Percentiles rank a stretch among this genome's conserved stretches.
Conservation (phyloP, 2,888 invertebrate genomes). For the Adelphocoris suturalis region DNA sequence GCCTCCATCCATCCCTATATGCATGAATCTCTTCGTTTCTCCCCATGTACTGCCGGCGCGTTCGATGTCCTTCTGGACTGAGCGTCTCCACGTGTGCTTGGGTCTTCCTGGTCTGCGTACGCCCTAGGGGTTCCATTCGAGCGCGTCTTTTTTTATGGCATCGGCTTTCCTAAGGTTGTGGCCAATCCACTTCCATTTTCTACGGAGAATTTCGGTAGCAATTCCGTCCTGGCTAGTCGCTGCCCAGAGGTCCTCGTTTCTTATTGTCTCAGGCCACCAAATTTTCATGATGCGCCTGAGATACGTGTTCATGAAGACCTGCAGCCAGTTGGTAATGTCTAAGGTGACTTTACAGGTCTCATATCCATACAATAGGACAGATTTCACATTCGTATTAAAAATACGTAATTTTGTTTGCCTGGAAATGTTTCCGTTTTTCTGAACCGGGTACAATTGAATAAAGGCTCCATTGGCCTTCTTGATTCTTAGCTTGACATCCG, state of each 20-base stretch:
- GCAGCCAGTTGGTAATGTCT: not conserved
- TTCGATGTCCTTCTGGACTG: too few species aligned
- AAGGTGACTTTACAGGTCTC: conserved; percentile 64
- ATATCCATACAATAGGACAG: conserved; percentile 53
- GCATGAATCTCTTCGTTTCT: too few species aligned
- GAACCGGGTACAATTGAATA: conserved; percentile 2
- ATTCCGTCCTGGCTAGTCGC: not conserved
- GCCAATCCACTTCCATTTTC: not conserved
- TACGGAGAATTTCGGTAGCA: not conserved
- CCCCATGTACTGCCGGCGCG: too few species aligned
- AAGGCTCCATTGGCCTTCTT: too few species aligned
- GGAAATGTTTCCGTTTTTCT: conserved; percentile 6
- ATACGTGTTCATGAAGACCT: not conserved
- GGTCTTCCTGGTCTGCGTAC: too few species aligned
- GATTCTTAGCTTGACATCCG: too few species aligned
- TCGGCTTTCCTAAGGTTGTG: not conserved
- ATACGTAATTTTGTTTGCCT: not conserved
- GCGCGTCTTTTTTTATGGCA: too few species aligned
- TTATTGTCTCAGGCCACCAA: not conserved
- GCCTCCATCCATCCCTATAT: too few species aligned
- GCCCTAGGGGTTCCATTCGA: not conserved
- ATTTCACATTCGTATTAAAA: conserved; percentile 54
- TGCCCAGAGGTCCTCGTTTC: not conserved
- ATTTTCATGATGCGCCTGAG: not conserved
- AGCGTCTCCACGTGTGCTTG: too few species aligned